A percentile compares a stretch with the other conserved stretches of the same genome.
Conservation (phyloP, 2,888 invertebrate genomes). For the Tipula lateralis region DNA sequence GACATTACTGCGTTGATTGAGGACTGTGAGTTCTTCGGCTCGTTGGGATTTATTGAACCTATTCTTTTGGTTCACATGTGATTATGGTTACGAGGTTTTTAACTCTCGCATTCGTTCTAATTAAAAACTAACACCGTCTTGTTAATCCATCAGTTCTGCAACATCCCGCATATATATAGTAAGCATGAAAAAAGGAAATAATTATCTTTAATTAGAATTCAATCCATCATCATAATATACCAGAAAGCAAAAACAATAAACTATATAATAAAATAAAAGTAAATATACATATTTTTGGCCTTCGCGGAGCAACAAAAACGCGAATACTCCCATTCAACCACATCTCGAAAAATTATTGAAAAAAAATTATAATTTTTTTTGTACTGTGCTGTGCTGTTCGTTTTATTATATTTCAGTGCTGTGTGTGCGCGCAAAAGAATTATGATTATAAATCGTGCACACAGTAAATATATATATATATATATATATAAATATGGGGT, state of each 20-base stretch:
- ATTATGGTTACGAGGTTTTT: neutral
- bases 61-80: neutral
- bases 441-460: conserved; percentile 19
- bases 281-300: neutral
- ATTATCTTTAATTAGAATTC: conserved; percentile 24
- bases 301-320: neutral
- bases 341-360: neutral
- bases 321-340: conserved; percentile 1
- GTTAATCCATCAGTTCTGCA: neutral
- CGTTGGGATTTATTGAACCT: too few relatives aligned
- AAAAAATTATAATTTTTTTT: neutral
- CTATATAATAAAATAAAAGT: neutral
- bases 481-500: neutral
- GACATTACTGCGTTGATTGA: too few relatives aligned
- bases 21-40: too few relatives aligned
- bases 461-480: neutral
- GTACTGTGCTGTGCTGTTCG: neutral
- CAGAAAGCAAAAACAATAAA: neutral
- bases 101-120: neutral
- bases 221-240: neutral
- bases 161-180: conserved; percentile 13
- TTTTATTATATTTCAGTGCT: neutral
- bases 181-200: neutral
- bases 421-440: neutral
- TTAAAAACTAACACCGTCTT: neutral